Conservation (phyloP, 2,797 vertebrate genomes). For the Lepilemur ruficaudatus region DNA sequence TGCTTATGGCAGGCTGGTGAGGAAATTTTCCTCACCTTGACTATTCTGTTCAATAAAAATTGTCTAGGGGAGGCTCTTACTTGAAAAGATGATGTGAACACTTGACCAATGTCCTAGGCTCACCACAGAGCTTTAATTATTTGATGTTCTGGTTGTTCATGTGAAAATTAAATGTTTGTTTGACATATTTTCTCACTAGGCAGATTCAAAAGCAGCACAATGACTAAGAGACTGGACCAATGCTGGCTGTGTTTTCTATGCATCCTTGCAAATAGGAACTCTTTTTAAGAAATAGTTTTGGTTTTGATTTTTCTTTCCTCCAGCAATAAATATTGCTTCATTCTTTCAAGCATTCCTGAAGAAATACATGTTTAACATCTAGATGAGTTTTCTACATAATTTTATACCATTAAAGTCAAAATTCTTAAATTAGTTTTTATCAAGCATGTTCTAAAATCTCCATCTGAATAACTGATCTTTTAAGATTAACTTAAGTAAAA, state of each 20-base stretch:
- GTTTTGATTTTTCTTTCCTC: not conserved
- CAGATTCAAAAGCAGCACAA: not conserved
- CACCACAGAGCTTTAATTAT: not conserved
- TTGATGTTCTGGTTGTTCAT: not conserved
- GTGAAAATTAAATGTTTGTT: not conserved
- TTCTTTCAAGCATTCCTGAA: not conserved
- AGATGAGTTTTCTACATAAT: not conserved
- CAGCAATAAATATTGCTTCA: constrained; percentile 5
- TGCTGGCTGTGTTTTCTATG: not conserved
- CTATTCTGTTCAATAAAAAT: not conserved
- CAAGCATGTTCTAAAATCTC: not conserved
- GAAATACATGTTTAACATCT: constrained; percentile 31
- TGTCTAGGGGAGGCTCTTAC: not conserved
- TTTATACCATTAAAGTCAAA: not conserved
- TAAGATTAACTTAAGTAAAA: constrained; percentile 13
- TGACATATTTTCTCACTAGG: not conserved
- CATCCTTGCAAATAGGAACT: not conserved
- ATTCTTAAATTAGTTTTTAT: not conserved
- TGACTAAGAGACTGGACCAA: not conserved
- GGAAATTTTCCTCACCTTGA: constrained; percentile 40
- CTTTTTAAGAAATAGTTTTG: not conserved
- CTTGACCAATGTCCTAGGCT: not conserved
- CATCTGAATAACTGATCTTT: not conserved
- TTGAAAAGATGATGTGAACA: not conserved
- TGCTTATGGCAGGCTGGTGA: not conserved